These are phyloP conservation scores for Luperina nickerlii DNA, from an alignment of 2,888 invertebrate species.

Conservation along the genomic window DNA sequence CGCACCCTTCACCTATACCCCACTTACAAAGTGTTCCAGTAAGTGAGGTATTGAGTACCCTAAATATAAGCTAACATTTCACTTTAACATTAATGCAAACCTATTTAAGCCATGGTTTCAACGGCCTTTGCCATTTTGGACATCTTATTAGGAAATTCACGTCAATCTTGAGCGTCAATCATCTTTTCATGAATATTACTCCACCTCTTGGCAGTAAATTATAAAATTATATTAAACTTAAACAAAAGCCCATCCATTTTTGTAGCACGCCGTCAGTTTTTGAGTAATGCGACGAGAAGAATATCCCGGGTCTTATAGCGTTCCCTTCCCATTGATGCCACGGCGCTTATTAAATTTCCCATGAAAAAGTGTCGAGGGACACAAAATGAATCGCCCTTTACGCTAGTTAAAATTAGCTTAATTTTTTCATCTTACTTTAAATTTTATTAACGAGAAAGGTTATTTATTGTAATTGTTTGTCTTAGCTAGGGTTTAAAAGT, in stretches of 20 bases:
- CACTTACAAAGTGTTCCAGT: too few relatives aligned
- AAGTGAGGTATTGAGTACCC: background rate
- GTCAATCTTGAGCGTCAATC: slow-evolving; percentile 19
- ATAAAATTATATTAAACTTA: slow-evolving; percentile 40
- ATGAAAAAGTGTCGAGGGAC: slow-evolving; percentile 68
- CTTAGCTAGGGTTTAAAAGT: background rate
- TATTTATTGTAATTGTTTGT: slow-evolving; percentile 6
- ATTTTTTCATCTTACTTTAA: slow-evolving; percentile 27
- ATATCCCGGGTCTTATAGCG: slow-evolving; percentile 63
- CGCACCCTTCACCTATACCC: too few relatives aligned
- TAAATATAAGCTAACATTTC: background rate
- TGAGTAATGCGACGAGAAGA: slow-evolving; percentile 61
- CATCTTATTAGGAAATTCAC: background rate
- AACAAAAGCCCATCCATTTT: slow-evolving; percentile 52
- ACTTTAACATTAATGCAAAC: background rate
- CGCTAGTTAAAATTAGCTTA: slow-evolving; percentile 53
- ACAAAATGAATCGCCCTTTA: slow-evolving; percentile 55
- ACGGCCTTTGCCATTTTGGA: slow-evolving; percentile 1
- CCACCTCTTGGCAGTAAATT: slow-evolving; percentile 10
- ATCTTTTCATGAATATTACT: slow-evolving; percentile 1
- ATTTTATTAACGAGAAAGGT: slow-evolving; percentile 1
- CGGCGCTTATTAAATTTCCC: slow-evolving; percentile 72
- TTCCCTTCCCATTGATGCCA: slow-evolving; percentile 65
- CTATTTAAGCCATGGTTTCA: background rate
- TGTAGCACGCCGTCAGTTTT: slow-evolving; percentile 50